Evolutionary conservation across 2,888 invertebrate genomes (phyloP), one percentile per base, ranked within the genome.

Genomic region (Heliconius charithonia): DNA sequence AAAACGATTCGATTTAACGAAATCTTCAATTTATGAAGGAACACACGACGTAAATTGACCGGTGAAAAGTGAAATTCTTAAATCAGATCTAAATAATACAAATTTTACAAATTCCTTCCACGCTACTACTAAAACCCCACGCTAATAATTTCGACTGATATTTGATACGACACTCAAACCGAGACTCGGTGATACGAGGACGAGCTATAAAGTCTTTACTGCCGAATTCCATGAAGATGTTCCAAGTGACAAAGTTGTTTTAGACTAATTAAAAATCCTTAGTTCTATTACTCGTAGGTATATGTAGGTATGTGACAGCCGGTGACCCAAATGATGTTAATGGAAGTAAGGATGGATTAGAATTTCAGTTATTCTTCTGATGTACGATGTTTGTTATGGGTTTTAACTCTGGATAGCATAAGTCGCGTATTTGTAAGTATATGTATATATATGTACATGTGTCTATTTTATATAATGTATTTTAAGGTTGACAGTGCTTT

Each of bases 91-190:
- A 22, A 51, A 51, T 51, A 51, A 51, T 9, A 22, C 22, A 7
- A 51, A 25, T 25, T 62, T 62, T 13, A 62, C 62, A 62, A 62
- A 25, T 62, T 1, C 25, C n/a, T 62, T 7, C 27, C 63, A 63
- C 63, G 63, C 63, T 16, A 27, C 7, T n/a, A 75, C 69, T 74
- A 73, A 51, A 45, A 37, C 78, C 37, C 66, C 73, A 74, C 66
- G 25, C 63, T 76, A 76, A 79, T 80, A 80, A 76, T 77, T 79
- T 76, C 76, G 72, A 82, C 80, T 82, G 81, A 80, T 81, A 83
- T 81, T 82, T 83, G 80, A 82, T 82, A 81, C 80, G 79, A 79
- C 78, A 79, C 80, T 81, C 77, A 76, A 81, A 77, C 76, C 78
- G 78, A 72, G 79, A 69, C 78, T 79, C 75, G 73, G 79, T 80